Base-by-base conservation (phyloP, 2,113 vertebrate species). In the Enhydra lutris region DNA sequence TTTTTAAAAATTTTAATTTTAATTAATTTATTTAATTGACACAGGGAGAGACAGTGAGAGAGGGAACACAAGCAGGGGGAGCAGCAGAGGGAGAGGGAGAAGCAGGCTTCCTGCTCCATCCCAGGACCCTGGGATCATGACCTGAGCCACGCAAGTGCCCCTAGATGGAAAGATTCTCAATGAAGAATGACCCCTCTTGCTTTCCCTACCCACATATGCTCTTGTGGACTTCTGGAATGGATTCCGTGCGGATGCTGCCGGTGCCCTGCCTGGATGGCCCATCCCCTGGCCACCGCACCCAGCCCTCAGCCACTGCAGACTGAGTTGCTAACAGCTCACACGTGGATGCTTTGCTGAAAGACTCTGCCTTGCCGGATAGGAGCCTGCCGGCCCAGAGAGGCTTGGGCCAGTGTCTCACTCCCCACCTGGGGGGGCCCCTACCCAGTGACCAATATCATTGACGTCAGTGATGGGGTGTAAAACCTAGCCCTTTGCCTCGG, bases 121-220 rank as follows among this genome's bases (percentile, higher is more conserved):
- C 50, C 15, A 52, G 50, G 50, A 52, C 50, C 15, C 50, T 52
- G 50, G 50, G 50, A 52, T 52, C 50, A 52, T 17, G 50, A 52
- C 15, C 50, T 52, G 50, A 52, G 50, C 50, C 50, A 52, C 15
- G 14, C 50, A 52, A 15, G 50, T 1, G 50, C 50, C 15, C 50
- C 50, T 52, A 52, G 4, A 52, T 52, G 63, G 84, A 39, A 47
- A 50, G 52, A 15, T 55, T 91, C 11, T 1, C 45, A 31, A 26
- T 13, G 76, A 24, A 9, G 55, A 55, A 47, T 5, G 61, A 45
- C 12, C 52, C 31, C 69, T 74, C 26, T 34, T 29, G 24, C 15
- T 55, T 26, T 23, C 42, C 15, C 61, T 65, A 0, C 15, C 3
- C 23, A 0, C 0, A 0, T 1, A 23, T 0, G 3, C 73, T 34